Conservation (phyloP, 2,113 vertebrate genomes). For the Epinephelus moara region DNA sequence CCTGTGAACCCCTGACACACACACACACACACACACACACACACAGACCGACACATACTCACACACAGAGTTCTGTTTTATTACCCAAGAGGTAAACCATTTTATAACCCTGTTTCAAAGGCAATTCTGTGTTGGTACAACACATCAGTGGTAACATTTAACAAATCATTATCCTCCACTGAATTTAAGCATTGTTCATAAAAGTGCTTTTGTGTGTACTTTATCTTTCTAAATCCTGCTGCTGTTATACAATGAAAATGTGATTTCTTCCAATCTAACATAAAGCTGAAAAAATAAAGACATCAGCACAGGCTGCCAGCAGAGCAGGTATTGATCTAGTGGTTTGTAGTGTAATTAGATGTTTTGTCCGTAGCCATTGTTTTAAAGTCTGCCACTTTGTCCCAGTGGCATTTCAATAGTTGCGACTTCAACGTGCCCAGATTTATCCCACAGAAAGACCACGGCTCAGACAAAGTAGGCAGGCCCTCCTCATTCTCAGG, state of each 20-base stretch:
- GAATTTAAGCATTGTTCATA: conserved; percentile 20
- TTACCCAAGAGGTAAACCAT: conserved; percentile 57
- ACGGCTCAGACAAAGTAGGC: conserved; percentile 26
- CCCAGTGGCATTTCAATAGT: conserved; percentile 36
- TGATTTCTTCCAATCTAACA: conserved; percentile 8
- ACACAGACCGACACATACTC: conserved; percentile 12
- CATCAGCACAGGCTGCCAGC: neutral
- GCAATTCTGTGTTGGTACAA: conserved; percentile 30
- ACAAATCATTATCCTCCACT: conserved; percentile 36
- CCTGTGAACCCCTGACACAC: conserved; percentile 72
- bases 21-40: conserved; percentile 29
- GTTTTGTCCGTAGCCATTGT: conserved; percentile 48
- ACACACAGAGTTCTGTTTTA: conserved; percentile 48
- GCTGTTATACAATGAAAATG: neutral
- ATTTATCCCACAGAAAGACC: conserved; percentile 37
- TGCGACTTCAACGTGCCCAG: neutral
- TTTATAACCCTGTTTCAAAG: conserved; percentile 58
- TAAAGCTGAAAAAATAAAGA: conserved; percentile 6
- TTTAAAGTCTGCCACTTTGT: conserved; percentile 49
- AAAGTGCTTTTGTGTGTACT: neutral
- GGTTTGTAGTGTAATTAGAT: conserved; percentile 50
- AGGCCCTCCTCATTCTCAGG: conserved; percentile 13
- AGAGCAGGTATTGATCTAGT: conserved; percentile 11
- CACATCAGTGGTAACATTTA: conserved; percentile 50
- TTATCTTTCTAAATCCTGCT: conserved; percentile 15